These are phyloP conservation scores for Apocrypta bakeri DNA, from an alignment of 1,140 invertebrate species.

Conservation along the genomic window DNA sequence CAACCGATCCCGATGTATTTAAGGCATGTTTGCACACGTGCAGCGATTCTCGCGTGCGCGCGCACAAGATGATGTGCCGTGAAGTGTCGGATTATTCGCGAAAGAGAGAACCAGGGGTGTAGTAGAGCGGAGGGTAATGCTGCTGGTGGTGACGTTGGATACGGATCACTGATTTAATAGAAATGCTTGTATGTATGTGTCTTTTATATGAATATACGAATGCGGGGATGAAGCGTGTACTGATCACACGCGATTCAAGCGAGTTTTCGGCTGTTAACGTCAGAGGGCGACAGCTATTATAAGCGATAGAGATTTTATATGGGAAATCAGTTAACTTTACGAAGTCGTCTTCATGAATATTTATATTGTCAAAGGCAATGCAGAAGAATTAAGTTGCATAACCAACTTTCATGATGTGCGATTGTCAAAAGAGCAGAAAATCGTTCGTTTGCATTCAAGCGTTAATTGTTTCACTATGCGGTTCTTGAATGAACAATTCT, in stretches of 20 bases:
- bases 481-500: background rate
- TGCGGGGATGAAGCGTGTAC: background rate
- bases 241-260: background rate
- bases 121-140: background rate
- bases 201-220: background rate
- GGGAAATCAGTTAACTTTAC: too few species aligned
- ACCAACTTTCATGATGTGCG: too few species aligned
- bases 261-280: background rate
- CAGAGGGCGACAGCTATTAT: background rate
- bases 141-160: background rate
- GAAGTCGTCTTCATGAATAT: background rate
- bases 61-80: constrained; percentile 7
- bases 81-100: background rate
- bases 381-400: too few species aligned
- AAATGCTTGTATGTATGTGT: background rate
- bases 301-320: background rate
- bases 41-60: background rate
- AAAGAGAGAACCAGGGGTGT: background rate
- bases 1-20: background rate
- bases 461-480: too few species aligned
- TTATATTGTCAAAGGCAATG: too few species aligned
- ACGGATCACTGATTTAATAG: background rate
- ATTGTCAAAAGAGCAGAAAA: too few species aligned
- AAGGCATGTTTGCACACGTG: constrained; percentile 21
- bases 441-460: too few species aligned